Conservation (phyloP, 2,797 vertebrate genomes). For the Neoniphon sammara region DNA sequence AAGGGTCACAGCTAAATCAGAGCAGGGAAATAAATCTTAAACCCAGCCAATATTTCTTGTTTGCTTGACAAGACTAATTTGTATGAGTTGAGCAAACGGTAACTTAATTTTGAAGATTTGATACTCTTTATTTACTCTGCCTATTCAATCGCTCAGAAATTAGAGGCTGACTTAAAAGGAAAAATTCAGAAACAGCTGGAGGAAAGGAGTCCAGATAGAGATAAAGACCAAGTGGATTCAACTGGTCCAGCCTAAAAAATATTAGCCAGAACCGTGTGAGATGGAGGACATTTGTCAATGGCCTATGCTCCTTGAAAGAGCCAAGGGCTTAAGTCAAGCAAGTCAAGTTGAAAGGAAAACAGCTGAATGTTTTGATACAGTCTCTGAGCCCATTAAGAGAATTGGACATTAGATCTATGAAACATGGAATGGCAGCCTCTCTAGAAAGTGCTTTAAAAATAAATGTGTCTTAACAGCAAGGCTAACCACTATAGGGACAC, state of each 20-base stretch:
- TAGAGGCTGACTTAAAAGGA: conserved; percentile 8
- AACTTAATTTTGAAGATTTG: conserved; percentile 12
- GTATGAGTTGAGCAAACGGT: conserved; percentile 9
- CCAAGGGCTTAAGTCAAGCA: conserved; percentile 60
- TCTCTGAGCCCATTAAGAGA: conserved; percentile 71
- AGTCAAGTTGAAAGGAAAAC: conserved; percentile 69
- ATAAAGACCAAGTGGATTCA: conserved; percentile 34
- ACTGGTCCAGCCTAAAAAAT: conserved; percentile 23
- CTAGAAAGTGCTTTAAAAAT: conserved; percentile 75
- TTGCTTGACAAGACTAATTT: conserved; percentile 22
- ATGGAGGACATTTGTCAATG: conserved; percentile 43
- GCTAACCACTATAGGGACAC: conserved; percentile 74
- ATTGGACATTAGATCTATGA: conserved; percentile 73
- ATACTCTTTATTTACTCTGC: conserved; percentile 4
- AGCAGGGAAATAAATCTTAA: conserved; percentile 20
- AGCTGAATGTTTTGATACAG: conserved; percentile 71
- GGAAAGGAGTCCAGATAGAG: conserved; percentile 23
- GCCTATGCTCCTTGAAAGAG: conserved; percentile 46
- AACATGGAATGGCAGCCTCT: conserved; percentile 69
- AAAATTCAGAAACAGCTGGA: conserved; percentile 19
- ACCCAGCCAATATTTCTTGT: neutral
- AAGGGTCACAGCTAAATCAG: conserved; percentile 32
- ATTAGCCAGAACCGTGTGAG: conserved; percentile 37
- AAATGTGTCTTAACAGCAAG: conserved; percentile 74
- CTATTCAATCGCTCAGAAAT: neutral